Evolutionary conservation across 1,140 invertebrate species (phyloP).

Genomic region (Brachionus manjavacas): DNA sequence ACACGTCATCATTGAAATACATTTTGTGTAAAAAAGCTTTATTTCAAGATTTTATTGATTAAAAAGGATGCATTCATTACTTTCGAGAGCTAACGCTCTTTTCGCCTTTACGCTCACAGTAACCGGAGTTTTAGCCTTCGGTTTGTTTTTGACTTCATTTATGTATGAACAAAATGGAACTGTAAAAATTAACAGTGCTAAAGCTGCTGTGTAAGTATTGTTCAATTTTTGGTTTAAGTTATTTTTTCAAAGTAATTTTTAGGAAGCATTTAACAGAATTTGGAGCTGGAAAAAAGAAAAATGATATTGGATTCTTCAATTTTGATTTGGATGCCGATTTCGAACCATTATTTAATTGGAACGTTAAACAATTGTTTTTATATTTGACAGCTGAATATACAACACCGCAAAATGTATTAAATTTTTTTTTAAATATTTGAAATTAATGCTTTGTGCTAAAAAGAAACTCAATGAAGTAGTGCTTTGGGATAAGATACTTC

Average conservation of each 20-base stretch:
- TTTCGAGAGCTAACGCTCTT: constrained; percentile 19
- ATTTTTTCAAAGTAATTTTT: constrained; percentile 44
- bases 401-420: constrained; percentile 72
- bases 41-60: neutral
- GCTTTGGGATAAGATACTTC: constrained; percentile 96
- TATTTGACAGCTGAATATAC: constrained; percentile 94
- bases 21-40: neutral
- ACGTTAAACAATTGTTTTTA: constrained; percentile 95
- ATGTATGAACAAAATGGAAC: constrained; percentile 10
- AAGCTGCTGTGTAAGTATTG: neutral
- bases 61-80: constrained; percentile 23
- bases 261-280: constrained; percentile 91
- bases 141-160: constrained; percentile 24
- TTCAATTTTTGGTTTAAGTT: neutral
- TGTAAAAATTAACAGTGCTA: constrained; percentile 5
- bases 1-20: constrained; percentile 20
- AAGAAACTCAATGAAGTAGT: constrained; percentile 71
- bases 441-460: constrained; percentile 28
- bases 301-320: constrained; percentile 81
- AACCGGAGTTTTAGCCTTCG: neutral
- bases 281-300: constrained; percentile 81
- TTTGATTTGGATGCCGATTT: constrained; percentile 62
- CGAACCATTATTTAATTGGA: constrained; percentile 92
- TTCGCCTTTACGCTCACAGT: constrained; percentile 37
- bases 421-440: constrained; percentile 5